Evolutionary conservation across 2,888 invertebrate genomes (phyloP), one percentile per base, ranked within the genome.

Genomic region (Gymnosoma rotundatum): DNA sequence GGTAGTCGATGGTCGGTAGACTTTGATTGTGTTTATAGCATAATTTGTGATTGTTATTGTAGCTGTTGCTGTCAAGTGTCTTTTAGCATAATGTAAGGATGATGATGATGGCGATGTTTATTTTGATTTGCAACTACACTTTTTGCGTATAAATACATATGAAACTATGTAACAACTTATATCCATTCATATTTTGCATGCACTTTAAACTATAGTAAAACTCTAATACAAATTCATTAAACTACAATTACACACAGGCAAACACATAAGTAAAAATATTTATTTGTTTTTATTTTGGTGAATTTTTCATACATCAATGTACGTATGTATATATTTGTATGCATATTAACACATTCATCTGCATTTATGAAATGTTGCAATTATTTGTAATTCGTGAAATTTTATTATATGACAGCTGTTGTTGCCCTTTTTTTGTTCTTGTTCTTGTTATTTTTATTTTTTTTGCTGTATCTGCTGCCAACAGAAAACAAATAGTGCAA

Each of bases 371-470:
- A 83, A 86, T 86, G 84, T 86, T 86, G 83, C 82, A 83, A 83
- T 83, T 86, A 84, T 86, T 84, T 83, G 86, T 81, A 79, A 83
- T 83, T 88, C 89, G 88, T 88, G 89, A 89, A 91, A 89, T 90
- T 90, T 90, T 91, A 90, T 90, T 89, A 88, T 89, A 88, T 89
- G 90, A 89, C 90, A 89, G 90, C 90, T 90, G 90, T 88, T 89
- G 80, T 80, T 86, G 83, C 78, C 83, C 84, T 80, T 86, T 83
- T 78, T 42, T 56, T n/a, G n/a, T n/a, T n/a, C n/a, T n/a, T n/a
- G n/a, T n/a, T n/a, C n/a, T n/a, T n/a, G n/a, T n/a, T n/a, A n/a
- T n/a, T n/a, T n/a, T n/a, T n/a, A n/a, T n/a, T n/a, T n/a, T n/a
- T 45, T 82, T 45, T 60, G 72, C 12, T 42, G 56, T 61, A 58